Conservation (phyloP, 92 coral and sea anemone species). For the Muricea muricata region DNA sequence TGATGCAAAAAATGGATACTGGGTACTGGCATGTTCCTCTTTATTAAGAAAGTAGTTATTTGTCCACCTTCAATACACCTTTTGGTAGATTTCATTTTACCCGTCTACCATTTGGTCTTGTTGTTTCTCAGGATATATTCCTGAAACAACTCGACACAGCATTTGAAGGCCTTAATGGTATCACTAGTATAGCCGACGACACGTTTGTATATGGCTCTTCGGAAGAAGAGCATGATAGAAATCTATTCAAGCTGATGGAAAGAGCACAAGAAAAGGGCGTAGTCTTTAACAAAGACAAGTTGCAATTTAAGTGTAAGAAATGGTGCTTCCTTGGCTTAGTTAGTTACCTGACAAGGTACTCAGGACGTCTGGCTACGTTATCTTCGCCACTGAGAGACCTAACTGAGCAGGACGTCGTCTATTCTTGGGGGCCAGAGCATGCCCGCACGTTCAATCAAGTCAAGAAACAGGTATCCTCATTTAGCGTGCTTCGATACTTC, state of each 20-base stretch:
- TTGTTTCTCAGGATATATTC: conserved; percentile 66
- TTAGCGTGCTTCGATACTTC: conserved; percentile 56
- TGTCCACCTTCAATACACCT: conserved; percentile 44
- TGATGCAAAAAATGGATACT: conserved; percentile 69
- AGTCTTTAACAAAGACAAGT: conserved; percentile 41
- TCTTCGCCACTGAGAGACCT: conserved; percentile 48
- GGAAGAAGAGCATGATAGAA: conserved; percentile 58
- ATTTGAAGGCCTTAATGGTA: conserved; percentile 46
- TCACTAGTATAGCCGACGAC: conserved; percentile 69
- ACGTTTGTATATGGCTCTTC: conserved; percentile 55
- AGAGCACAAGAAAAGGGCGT: conserved; percentile 48
- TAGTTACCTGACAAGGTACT: conserved; percentile 58
- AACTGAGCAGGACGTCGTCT: conserved; percentile 51
- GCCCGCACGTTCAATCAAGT: not conserved
- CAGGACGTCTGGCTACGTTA: conserved; percentile 40
- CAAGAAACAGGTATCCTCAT: conserved; percentile 38
- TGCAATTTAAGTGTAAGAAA: conserved; percentile 54
- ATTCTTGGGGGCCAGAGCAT: conserved; percentile 56
- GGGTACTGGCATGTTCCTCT: conserved; percentile 64
- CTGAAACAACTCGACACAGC: conserved; percentile 63
- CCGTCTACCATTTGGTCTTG: conserved; percentile 64
- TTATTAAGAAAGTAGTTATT: conserved; percentile 49
- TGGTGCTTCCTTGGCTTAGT: conserved; percentile 55
- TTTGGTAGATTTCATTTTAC: conserved; percentile 35
- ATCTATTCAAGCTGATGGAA: conserved; percentile 44